phyloP scores from a whole-genome alignment of 2,113 vertebrate species.

The Tonatia bakeri region DNA sequence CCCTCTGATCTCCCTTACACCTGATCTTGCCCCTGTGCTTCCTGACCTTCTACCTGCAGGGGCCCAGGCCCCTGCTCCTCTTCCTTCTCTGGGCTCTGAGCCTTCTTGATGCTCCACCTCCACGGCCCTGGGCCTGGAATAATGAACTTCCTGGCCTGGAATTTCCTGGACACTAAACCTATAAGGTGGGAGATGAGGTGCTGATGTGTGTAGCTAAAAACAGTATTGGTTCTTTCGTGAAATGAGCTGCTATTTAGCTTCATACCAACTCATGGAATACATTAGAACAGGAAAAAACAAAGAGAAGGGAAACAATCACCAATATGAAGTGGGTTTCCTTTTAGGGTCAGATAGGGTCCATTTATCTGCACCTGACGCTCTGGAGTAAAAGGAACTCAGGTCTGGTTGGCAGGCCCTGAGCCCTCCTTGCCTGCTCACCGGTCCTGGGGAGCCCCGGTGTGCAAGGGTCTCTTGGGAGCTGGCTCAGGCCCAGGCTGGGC shows the following conservation, averaged over 20 bases:
- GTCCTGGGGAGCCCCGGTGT: accelerated
- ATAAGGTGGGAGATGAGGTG: too few species aligned
- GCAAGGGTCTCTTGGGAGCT: not conserved
- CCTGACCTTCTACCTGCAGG: not conserved
- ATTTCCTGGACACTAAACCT: not conserved
- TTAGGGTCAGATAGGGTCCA: not conserved
- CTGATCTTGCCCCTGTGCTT: not conserved
- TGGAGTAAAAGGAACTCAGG: not conserved
- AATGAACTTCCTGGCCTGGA: not conserved
- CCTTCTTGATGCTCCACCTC: accelerated
- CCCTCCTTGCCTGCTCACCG: not conserved
- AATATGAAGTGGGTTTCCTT: not conserved
- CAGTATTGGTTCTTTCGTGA: not conserved
- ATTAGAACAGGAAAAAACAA: not conserved
- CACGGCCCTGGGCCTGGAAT: not conserved
- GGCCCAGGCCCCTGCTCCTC: not conserved
- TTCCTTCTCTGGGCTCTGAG: not conserved
- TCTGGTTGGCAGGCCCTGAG: not conserved
- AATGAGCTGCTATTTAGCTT: not conserved
- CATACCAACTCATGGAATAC: not conserved
- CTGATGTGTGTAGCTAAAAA: not conserved
- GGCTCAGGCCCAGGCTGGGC: not conserved
- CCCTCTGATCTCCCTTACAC: not conserved
- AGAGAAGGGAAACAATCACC: not conserved
- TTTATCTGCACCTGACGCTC: not conserved